Conservation (phyloP, 2,113 vertebrate species). For the Chaenocephalus aceratus region DNA sequence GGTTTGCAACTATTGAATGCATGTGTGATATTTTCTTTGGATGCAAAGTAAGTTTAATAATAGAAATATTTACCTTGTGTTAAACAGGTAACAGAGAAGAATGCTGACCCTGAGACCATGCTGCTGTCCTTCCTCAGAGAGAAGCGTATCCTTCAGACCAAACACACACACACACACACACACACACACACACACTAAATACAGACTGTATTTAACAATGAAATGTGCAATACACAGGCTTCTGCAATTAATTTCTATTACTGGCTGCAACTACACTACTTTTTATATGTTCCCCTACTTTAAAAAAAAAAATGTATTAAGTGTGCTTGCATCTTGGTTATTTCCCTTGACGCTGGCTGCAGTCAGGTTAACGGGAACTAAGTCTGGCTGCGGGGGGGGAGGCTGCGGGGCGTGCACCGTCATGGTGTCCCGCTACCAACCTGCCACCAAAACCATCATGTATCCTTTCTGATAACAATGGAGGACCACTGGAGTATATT, state of each 20-base stretch:
- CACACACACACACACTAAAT: too few relatives aligned
- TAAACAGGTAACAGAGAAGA: conserved; percentile 78
- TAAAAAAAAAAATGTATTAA: too few relatives aligned
- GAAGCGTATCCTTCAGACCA: conserved; percentile 82
- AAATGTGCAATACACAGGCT: too few relatives aligned
- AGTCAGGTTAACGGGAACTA: conserved; percentile 89
- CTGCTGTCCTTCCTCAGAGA: conserved; percentile 85
- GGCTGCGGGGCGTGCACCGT: conserved; percentile 90
- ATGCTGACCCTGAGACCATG: conserved; percentile 86
- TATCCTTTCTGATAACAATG: conserved; percentile 81
- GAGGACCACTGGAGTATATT: not conserved
- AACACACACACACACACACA: not conserved
- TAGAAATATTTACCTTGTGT: not conserved
- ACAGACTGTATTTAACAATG: too few relatives aligned
- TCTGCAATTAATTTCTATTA: too few relatives aligned
- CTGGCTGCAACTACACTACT: too few relatives aligned
- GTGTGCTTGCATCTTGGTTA: not conserved
- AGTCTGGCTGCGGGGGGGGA: conserved; percentile 88
- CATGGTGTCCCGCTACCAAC: conserved; percentile 88
- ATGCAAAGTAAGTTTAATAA: too few relatives aligned
- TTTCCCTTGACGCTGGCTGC: conserved; percentile 58
- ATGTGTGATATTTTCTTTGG: too few relatives aligned
- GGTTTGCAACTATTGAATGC: too few relatives aligned
- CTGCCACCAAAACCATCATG: conserved; percentile 82
- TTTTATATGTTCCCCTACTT: too few relatives aligned